Base-by-base conservation (phyloP, 2,888 invertebrate species). In the Euproctis similis region DNA sequence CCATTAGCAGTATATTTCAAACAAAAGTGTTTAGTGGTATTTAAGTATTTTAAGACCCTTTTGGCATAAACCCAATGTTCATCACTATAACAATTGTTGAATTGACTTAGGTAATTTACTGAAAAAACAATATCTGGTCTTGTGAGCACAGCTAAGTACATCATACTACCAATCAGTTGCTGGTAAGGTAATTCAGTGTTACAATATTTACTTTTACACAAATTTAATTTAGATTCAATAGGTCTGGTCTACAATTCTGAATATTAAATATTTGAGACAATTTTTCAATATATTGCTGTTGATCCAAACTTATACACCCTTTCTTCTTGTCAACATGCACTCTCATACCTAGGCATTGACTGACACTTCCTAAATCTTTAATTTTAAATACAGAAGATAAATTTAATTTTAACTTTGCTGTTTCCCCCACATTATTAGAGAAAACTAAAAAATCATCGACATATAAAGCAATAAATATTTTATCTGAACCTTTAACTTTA, bases 21-120 rank as follows among this genome's bases (percentile, higher is more conserved):
- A 27, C n/a, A n/a, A n/a, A n/a, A n/a, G n/a, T n/a, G n/a, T n/a
- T n/a, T n/a, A n/a, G n/a, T n/a, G n/a, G n/a, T n/a, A n/a, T n/a
- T n/a, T n/a, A n/a, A n/a, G n/a, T n/a, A n/a, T n/a, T n/a, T n/a
- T n/a, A n/a, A n/a, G n/a, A n/a, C n/a, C n/a, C n/a, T n/a, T n/a
- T n/a, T n/a, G n/a, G n/a, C n/a, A n/a, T n/a, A n/a, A n/a, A n/a
- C n/a, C n/a, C n/a, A n/a, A n/a, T n/a, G n/a, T n/a, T n/a, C n/a
- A n/a, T n/a, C n/a, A n/a, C n/a, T n/a, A 26, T 13, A 32, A 10
- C 32, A 29, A 14, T 30, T 40, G 33, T 41, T 39, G 24, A 16
- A 44, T 24, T 40, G 38, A 21, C 34, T 38, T 10, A 39, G 14
- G 24, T 23, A 41, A 26, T 23, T 30, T 8, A 35, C 24, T 20